Evolutionary conservation across 92 coral and sea anemone genomes (phyloP).

Genomic region (Epizoanthus ramosus): DNA sequence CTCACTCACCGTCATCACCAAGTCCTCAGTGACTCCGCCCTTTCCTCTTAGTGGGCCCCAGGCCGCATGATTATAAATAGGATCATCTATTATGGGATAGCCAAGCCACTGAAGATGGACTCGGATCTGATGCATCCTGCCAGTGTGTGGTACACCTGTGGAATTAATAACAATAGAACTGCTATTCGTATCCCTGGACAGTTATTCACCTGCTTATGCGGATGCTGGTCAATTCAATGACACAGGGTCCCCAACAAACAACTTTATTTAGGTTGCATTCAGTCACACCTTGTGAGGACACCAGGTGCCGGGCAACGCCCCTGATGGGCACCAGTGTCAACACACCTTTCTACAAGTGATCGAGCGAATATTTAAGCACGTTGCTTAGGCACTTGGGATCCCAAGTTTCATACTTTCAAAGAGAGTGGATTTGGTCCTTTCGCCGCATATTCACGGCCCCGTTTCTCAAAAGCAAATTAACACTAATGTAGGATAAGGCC

Average conservation of each 20-base stretch:
- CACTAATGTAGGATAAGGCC: too few species aligned
- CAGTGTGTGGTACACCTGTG: conserved; percentile 89
- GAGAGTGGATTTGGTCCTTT: too few species aligned
- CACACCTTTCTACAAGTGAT: too few species aligned
- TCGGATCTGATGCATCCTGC: conserved; percentile 97
- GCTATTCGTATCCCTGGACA: neutral
- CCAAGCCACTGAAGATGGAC: conserved; percentile 99
- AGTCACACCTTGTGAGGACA: neutral
- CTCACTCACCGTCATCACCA: conserved; percentile 72
- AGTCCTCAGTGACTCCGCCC: conserved; percentile 90
- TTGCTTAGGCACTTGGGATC: too few species aligned
- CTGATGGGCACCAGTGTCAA: too few species aligned
- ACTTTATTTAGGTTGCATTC: neutral
- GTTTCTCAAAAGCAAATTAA: too few species aligned
- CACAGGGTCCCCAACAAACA: neutral
- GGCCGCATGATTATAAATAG: conserved; percentile 88
- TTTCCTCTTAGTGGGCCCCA: conserved; percentile 92
- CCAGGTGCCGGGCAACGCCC: too few species aligned
- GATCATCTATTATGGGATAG: conserved; percentile 95
- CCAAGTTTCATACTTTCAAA: too few species aligned
- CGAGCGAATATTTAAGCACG: too few species aligned
- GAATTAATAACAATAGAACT: neutral
- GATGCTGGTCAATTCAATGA: conserved; percentile 1
- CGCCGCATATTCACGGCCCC: too few species aligned
- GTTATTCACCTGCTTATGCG: too few species aligned